phyloP scores from a whole-genome alignment of 2,888 invertebrate species.

The Timema podura region DNA sequence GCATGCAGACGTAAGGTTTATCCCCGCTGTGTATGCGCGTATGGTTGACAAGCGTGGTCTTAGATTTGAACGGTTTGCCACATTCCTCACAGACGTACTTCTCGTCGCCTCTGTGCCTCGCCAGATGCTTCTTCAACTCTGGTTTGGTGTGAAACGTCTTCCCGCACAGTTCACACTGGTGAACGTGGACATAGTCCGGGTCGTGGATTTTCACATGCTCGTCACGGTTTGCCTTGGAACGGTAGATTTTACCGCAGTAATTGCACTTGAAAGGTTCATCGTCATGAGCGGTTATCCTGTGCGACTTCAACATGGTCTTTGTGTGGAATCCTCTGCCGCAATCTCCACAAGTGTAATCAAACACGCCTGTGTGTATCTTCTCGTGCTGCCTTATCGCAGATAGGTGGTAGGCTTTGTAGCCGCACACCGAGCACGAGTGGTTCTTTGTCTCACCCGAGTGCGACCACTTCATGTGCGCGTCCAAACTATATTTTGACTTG shows the following conservation, averaged over 20 bases:
- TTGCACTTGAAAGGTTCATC: conserved; percentile 9
- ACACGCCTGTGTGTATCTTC: no score
- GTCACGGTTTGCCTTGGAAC: not conserved
- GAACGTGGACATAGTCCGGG: not conserved
- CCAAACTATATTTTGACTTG: no score
- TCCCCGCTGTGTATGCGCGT: not conserved
- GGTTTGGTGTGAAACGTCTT: conserved; percentile 27
- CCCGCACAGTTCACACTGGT: conserved; percentile 47
- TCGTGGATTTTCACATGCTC: not conserved
- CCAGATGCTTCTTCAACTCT: conserved; percentile 27
- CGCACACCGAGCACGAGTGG: no score
- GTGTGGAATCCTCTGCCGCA: not conserved
- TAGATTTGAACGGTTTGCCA: conserved; percentile 30
- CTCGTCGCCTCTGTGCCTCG: conserved; percentile 31
- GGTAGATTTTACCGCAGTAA: conserved; percentile 4
- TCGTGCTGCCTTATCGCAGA: no score
- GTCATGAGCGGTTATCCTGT: not conserved
- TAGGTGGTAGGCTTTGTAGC: no score
- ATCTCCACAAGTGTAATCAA: no score
- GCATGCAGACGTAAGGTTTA: not conserved
- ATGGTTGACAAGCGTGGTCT: no score
- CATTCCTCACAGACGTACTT: conserved; percentile 31
- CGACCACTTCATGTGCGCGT: no score
- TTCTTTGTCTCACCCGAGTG: no score
- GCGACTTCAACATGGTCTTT: not conserved